Conservation (phyloP, 2,797 vertebrate genomes). For the Brachymystax lenok region DNA sequence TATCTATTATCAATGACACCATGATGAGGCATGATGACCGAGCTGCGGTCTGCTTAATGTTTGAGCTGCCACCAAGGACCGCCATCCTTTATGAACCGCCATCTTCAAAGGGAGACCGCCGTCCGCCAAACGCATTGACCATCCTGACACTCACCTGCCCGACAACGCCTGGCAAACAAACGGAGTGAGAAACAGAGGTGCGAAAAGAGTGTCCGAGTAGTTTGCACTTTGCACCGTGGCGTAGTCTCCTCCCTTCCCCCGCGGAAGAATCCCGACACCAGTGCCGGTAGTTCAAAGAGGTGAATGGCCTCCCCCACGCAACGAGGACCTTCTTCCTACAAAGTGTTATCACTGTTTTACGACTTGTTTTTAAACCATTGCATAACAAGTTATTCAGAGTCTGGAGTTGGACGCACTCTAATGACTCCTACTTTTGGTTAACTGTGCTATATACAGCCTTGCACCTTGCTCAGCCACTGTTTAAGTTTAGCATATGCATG, state of each 20-base stretch:
- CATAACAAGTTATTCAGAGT: conserved; percentile 40
- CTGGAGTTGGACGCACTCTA: background rate
- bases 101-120: conserved; percentile 80
- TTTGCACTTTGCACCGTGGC: conserved; percentile 66
- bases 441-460: no score
- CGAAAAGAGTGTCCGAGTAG: conserved; percentile 66
- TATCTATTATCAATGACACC: no score
- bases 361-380: conserved; percentile 64
- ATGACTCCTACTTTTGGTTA: no score
- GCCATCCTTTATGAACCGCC: conserved; percentile 62
- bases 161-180: conserved; percentile 67
- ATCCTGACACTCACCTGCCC: background rate
- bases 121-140: background rate
- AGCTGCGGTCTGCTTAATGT: conserved; percentile 82
- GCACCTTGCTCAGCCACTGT: no score
- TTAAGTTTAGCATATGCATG: no score
- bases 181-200: conserved; percentile 66
- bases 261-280: conserved; percentile 14
- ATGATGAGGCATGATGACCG: conserved; percentile 28
- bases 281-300: conserved; percentile 57
- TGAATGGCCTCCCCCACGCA: conserved; percentile 56
- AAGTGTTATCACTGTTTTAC: conserved; percentile 71
- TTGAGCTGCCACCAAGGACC: conserved; percentile 70
- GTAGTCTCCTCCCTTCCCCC: background rate
- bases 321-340: conserved; percentile 49